Evolutionary conservation across 2,113 vertebrate genomes (phyloP), one percentile per base, ranked within the genome.

Genomic region (Chloropsis hardwickii): DNA sequence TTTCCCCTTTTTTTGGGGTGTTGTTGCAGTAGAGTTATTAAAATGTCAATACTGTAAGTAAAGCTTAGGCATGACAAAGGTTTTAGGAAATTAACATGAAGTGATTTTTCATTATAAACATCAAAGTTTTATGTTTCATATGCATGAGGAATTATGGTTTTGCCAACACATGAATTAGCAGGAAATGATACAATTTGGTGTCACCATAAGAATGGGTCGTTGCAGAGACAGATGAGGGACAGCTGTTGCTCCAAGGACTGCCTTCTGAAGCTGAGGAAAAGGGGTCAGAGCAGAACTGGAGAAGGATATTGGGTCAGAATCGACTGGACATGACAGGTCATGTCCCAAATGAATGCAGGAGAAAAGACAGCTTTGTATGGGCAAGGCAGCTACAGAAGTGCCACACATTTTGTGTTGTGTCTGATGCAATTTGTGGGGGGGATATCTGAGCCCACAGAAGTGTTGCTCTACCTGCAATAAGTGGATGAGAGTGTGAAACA

Each of bases 71-170:
- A 35, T 27, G 39, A 58, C 23, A 70, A 39, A 62, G 21, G 13
- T 64, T 88, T 95, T 77, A 70, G 28, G 44, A 94, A 84, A 42
- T 84, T 54, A 20, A 31, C 2, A 10, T 91, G 56, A 45, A 88
- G 73, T 61, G 0, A 42, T 74, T 73, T 85, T 87, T 28, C 9
- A 5, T 64, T 88, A 20, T 21, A 56, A 54, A 58, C 4, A 16
- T 56, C 13, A 14, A 60, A 56, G 27, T 74, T 74, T 60, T 67
- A 5, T 40, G 23, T 71, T 60, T 47, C 44, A 28, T 31, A 4
- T 72, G 18, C 5, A 4, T 33, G 45, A 79, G 17, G 48, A 80
- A 89, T 8, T 71, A 48, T 0, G 10, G 2, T 57, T 91, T 86
- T 67, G 14, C 25, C 35, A 37, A 29, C 20, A 37, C 17, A 10